These are phyloP conservation scores for Calonectris borealis DNA, from an alignment of 2,113 vertebrate species.

Conservation along the genomic window DNA sequence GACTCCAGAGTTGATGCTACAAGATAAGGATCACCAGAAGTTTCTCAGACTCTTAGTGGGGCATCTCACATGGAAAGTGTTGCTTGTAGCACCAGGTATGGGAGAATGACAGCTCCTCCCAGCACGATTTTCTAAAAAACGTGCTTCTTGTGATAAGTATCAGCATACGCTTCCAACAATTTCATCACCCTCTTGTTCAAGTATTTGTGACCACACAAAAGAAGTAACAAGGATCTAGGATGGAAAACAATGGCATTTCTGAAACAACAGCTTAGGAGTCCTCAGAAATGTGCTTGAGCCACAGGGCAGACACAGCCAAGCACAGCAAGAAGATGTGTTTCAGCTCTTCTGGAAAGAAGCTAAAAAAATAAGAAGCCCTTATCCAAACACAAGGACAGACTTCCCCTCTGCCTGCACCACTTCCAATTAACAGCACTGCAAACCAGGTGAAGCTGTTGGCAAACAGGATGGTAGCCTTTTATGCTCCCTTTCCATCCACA, in stretches of 20 bases:
- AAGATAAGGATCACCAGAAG: not conserved
- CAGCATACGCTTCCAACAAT: not conserved
- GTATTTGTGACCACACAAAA: not conserved
- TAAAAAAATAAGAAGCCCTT: not conserved
- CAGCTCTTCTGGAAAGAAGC: not conserved
- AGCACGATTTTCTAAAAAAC: not conserved
- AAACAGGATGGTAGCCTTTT: not conserved
- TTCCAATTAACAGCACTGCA: not conserved
- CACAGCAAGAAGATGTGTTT: not conserved
- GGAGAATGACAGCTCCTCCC: not conserved
- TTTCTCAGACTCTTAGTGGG: not conserved
- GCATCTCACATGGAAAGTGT: not conserved
- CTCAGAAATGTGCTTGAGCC: not conserved
- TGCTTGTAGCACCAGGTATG: not conserved
- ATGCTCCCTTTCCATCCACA: not conserved
- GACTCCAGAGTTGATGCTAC: not conserved
- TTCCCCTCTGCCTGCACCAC: not conserved
- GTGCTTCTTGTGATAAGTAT: not conserved
- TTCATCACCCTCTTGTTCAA: not conserved
- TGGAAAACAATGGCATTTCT: not conserved
- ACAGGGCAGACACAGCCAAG: not conserved
- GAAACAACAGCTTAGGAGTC: not conserved
- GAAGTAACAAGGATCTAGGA: not conserved
- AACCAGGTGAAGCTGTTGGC: not conserved
- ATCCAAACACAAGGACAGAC: not conserved